Evolutionary conservation across 1,140 invertebrate species (phyloP).

Genomic region (Chrysomallon squamiferum): DNA sequence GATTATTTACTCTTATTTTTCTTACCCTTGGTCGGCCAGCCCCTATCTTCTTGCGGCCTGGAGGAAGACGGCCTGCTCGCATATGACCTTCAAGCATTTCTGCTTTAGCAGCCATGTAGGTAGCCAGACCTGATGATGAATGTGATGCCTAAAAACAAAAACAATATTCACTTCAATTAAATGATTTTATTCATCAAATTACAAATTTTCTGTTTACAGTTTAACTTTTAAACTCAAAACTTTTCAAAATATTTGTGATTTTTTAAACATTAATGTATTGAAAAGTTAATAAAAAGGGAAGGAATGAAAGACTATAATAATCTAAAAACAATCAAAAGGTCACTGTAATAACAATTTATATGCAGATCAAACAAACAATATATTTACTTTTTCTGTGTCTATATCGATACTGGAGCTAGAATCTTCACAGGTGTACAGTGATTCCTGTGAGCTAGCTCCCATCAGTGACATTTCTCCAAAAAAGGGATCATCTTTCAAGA

Average conservation of each 20-base stretch:
- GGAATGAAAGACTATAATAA: no score
- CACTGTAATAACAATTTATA: no score
- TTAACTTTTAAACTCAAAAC: no score
- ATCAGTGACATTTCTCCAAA: slow-evolving; percentile 17
- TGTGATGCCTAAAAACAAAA: background rate
- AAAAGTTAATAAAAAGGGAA: no score
- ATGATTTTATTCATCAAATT: no score
- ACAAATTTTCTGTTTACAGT: no score
- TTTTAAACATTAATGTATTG: no score
- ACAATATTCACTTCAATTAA: no score
- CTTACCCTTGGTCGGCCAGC: slow-evolving; percentile 23
- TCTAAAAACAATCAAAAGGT: no score
- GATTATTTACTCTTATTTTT: no score
- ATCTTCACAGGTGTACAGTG: slow-evolving; percentile 60
- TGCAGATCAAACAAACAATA: no score
- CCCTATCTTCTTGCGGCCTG: slow-evolving; percentile 22
- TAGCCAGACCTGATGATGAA: background rate
- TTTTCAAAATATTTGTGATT: no score
- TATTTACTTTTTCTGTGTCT: slow-evolving; percentile 31
- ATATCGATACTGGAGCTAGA: slow-evolving; percentile 63
- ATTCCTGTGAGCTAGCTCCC: slow-evolving; percentile 56
- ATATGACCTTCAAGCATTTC: slow-evolving; percentile 4
- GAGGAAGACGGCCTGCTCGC: slow-evolving; percentile 6
- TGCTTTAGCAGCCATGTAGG: slow-evolving; percentile 5
- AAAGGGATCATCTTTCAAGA: slow-evolving; percentile 23